Evolutionary conservation across 2,797 vertebrate species (phyloP).

Genomic region (Nyctalus aviator): DNA sequence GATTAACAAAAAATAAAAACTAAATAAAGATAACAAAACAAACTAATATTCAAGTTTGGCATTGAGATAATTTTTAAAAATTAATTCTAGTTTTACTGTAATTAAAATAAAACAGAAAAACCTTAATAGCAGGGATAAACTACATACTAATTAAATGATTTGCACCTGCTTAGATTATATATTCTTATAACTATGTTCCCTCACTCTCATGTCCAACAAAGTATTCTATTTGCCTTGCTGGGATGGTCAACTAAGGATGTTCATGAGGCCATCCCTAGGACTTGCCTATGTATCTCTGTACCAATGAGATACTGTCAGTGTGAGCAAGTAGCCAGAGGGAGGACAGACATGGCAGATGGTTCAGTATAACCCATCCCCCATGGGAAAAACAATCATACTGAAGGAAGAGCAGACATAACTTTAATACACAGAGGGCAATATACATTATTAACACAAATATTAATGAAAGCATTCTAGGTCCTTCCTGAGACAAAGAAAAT

Average conservation of each 20-base stretch:
- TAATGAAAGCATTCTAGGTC: slow-evolving; percentile 7
- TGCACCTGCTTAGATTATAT: background rate
- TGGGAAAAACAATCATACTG: background rate
- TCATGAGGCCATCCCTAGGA: background rate
- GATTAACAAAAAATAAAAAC: background rate
- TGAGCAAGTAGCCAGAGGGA: slow-evolving; percentile 8
- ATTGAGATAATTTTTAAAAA: slow-evolving; percentile 28
- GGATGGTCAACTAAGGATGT: background rate
- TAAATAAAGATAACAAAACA: slow-evolving; percentile 54
- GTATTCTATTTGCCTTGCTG: background rate
- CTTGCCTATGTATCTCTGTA: background rate
- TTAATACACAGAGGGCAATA: background rate
- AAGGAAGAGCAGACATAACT: background rate
- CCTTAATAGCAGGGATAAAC: background rate
- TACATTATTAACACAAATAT: background rate
- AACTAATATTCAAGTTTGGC: slow-evolving; percentile 43
- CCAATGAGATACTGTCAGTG: background rate
- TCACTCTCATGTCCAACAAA: background rate
- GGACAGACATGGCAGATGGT: background rate
- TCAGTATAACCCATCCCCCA: background rate
- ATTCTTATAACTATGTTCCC: background rate
- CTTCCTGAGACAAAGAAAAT: slow-evolving; percentile 45
- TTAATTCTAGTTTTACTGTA: slow-evolving; percentile 35
- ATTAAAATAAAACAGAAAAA: slow-evolving; percentile 59
- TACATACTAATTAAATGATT: background rate